phyloP scores from a whole-genome alignment of 2,888 invertebrate genomes.

The Brenthis daphne region DNA sequence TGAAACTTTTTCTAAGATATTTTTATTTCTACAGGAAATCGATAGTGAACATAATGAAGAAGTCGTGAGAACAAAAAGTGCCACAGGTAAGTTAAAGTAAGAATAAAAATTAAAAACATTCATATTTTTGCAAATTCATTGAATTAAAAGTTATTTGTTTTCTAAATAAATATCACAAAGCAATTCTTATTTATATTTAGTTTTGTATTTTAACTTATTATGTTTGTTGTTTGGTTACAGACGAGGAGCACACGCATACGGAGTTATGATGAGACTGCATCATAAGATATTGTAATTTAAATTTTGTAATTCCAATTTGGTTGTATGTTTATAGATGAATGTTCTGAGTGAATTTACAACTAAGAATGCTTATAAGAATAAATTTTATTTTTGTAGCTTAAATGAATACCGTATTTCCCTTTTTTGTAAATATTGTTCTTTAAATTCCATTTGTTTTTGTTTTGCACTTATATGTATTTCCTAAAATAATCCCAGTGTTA shows the following conservation, averaged over 20 bases:
- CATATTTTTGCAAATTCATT: neutral
- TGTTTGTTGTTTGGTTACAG: constrained; percentile 53
- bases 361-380: constrained; percentile 19
- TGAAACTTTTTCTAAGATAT: neutral
- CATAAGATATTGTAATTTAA: constrained; percentile 38
- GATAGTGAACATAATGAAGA: constrained; percentile 45
- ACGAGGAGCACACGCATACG: constrained; percentile 57
- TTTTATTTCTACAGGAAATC: constrained; percentile 56
- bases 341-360: constrained; percentile 24
- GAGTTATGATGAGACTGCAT: constrained; percentile 72
- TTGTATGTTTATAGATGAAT: constrained; percentile 42
- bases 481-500: constrained; percentile 28
- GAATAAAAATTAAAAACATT: neutral
- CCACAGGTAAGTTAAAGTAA: constrained; percentile 45
- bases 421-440: constrained; percentile 40
- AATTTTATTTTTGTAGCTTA: constrained; percentile 18
- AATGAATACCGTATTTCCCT: constrained; percentile 25
- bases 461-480: constrained; percentile 11
- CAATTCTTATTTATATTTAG: too few relatives aligned
- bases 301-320: constrained; percentile 45
- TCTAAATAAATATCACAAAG: too few relatives aligned
- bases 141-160: neutral
- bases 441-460: constrained; percentile 37
- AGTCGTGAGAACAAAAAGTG: constrained; percentile 38
- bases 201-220: neutral